These are phyloP conservation scores for Platycercus adscitus DNA, from an alignment of 2,113 vertebrate genomes.

Conservation along the genomic window DNA sequence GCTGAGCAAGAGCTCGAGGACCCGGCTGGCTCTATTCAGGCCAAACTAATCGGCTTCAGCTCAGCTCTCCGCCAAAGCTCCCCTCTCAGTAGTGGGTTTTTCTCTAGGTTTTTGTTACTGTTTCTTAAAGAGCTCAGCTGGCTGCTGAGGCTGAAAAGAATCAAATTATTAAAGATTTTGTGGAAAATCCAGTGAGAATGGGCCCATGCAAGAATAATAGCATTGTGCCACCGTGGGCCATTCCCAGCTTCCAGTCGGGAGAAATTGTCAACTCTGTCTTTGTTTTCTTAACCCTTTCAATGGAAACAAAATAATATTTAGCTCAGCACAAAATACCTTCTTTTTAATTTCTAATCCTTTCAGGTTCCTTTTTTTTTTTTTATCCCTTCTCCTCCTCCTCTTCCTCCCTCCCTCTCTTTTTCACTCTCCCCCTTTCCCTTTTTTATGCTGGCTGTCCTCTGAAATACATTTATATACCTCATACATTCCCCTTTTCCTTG, in stretches of 20 bases:
- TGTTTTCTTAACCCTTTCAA: constrained; percentile 80
- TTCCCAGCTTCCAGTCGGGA: constrained; percentile 77
- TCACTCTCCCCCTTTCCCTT: not conserved
- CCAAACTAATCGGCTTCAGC: constrained; percentile 83
- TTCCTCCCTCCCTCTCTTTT: not conserved
- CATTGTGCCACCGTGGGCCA: constrained; percentile 74
- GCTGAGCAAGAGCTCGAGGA: constrained; percentile 79
- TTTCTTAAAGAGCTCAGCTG: constrained; percentile 86
- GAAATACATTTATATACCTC: constrained; percentile 59
- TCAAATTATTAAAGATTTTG: constrained; percentile 85
- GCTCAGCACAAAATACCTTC: constrained; percentile 76
- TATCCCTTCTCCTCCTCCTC: not conserved
- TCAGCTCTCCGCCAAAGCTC: constrained; percentile 76
- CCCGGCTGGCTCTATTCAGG: constrained; percentile 82
- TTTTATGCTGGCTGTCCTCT: constrained; percentile 29
- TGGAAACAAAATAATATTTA: constrained; percentile 81
- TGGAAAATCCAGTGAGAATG: constrained; percentile 82
- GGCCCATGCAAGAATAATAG: constrained; percentile 76
- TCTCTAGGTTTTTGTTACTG: constrained; percentile 82
- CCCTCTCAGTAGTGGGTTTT: constrained; percentile 78
- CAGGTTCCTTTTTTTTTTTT: constrained; percentile 4
- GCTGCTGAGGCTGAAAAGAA: constrained; percentile 81
- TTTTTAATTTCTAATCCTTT: constrained; percentile 77
- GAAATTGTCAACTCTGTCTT: constrained; percentile 75
- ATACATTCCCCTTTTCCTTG: constrained; percentile 15